Base-by-base conservation (phyloP, 2,797 vertebrate species). In the Fringilla coelebs region DNA sequence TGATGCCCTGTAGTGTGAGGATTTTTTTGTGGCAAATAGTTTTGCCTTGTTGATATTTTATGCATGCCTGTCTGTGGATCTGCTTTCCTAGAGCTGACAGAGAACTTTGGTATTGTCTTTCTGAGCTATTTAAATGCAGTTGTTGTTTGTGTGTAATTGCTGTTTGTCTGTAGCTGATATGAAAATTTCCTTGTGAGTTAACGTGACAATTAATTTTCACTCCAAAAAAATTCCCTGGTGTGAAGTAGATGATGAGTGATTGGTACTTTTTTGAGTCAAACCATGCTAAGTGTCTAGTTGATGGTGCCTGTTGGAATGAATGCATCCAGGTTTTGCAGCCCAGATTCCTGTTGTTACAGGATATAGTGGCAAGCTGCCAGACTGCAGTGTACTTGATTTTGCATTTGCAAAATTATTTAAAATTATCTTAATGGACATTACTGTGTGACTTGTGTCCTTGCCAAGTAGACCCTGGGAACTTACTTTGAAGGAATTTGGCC, bases 81-180 rank as follows among this genome's bases (percentile, higher is more conserved):
- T 60, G 7, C 60, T 92, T 72, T 79, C 28, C 7, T 66, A 21
- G 52, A 76, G 38, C 38, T 29, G n/a, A 9, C 49, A 62, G 48
- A 52, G 34, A 87, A 25, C 12, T 67, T 67, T 18, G 25, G 11
- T 57, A 2, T 54, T 49, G 20, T 46, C 38, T 29, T 55, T 70
- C 28, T 63, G 41, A 36, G 32, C 28, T 77, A 29, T 66, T 21
- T 60, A 82, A 49, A 28, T n/a, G 9, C 31, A 52, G 0, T 32
- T 57, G 11, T 7, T 0, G 0, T 25, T 5, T 2, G 1, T 62
- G 32, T 20, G 8, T 40, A 48, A 26, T 41, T 84, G 60, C 52
- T 1, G 0, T 11, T 66, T 84, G n/a, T 79, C 36, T 52, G 28
- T 34, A 54, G 45, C 28, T 46, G 49, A 15, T 63, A 41, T 0